phyloP scores from a whole-genome alignment of 1,140 invertebrate genomes.

The Ceratosolen fusciceps region DNA sequence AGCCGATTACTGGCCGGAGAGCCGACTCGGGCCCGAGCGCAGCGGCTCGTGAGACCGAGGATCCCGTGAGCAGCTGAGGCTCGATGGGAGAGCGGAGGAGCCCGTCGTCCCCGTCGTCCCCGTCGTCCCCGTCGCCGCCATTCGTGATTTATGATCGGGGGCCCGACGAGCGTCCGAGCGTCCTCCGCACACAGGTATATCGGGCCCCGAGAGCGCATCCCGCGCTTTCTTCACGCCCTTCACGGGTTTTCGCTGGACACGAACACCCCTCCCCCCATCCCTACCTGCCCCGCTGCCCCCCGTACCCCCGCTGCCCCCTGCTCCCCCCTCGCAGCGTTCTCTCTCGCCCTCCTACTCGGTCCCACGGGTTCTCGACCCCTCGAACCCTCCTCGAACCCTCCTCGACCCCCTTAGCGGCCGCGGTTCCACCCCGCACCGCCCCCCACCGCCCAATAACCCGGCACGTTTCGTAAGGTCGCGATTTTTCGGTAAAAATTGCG shows the following conservation, averaged over 20 bases:
- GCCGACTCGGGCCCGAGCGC: slow-evolving; percentile 42
- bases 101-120: slow-evolving; percentile 16
- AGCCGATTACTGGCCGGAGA: slow-evolving; percentile 50
- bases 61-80: slow-evolving; percentile 60
- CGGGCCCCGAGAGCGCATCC: not conserved
- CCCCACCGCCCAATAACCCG: no score
- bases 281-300: not conserved
- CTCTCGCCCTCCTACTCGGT: not conserved
- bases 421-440: no score
- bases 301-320: not conserved
- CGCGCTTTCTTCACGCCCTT: not conserved
- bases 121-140: slow-evolving; percentile 5
- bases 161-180: slow-evolving; percentile 45
- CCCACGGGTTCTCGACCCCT: no score
- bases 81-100: slow-evolving; percentile 41
- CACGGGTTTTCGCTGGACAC: not conserved
- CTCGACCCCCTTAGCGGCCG: no score
- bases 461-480: no score
- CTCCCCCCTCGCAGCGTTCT: not conserved
- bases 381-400: no score
- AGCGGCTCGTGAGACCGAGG: slow-evolving; percentile 56
- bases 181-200: slow-evolving; percentile 59
- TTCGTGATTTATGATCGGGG: slow-evolving; percentile 62
- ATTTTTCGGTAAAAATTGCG: slow-evolving; percentile 52
- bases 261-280: not conserved